Conservation (phyloP, 2,113 vertebrate genomes). For the Globicephala melas region DNA sequence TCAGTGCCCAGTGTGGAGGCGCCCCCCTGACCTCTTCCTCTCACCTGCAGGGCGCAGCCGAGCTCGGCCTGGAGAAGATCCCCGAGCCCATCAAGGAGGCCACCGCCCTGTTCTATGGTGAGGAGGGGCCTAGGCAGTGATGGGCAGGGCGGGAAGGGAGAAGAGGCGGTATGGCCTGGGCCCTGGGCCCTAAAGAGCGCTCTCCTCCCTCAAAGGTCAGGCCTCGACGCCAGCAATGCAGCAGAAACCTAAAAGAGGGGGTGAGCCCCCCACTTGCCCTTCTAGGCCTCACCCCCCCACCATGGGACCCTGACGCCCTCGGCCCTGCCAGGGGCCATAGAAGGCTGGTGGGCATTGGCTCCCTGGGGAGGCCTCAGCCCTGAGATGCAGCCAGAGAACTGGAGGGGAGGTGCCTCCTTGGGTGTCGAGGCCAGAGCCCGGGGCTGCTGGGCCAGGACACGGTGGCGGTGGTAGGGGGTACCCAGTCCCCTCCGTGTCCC, state of each 20-base stretch:
- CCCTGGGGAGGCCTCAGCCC: neutral
- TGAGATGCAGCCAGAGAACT: neutral
- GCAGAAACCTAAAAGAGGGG: neutral
- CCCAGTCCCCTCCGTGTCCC: neutral
- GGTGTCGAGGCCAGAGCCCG: neutral
- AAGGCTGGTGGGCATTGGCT: neutral
- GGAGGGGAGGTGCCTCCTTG: neutral
- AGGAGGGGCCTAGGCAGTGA: neutral
- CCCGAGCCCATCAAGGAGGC: slow-evolving; percentile 96
- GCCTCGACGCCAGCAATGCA: neutral
- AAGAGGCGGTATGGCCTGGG: too few relatives aligned
- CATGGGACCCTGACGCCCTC: neutral
- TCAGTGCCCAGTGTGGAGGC: rapidly evolving
- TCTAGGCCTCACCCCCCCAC: neutral
- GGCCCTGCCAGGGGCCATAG: neutral
- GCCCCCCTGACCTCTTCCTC: neutral
- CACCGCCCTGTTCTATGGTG: slow-evolving; percentile 91
- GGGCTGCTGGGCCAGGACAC: neutral
- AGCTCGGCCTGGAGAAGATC: slow-evolving; percentile 86
- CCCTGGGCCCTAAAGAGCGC: neutral
- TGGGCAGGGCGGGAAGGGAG: neutral
- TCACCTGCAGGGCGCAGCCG: slow-evolving; percentile 77
- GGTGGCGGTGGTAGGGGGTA: neutral
- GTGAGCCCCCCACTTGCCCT: neutral
- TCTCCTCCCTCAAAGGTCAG: too few relatives aligned